Evolutionary conservation across 2,888 invertebrate species (phyloP).

Genomic region (Phortica magna): DNA sequence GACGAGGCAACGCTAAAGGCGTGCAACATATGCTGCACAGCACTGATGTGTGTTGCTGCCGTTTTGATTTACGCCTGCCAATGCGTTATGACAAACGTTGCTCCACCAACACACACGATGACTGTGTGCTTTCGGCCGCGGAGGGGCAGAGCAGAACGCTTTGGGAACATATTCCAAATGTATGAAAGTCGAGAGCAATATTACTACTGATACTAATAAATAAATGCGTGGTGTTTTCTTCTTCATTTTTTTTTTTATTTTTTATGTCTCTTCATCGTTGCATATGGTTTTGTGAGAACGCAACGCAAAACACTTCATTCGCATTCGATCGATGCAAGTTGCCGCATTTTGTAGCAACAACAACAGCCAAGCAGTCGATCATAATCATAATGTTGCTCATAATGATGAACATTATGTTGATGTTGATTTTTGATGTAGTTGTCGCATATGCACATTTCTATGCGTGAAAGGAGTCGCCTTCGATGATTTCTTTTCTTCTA

Average conservation of each 20-base stretch:
- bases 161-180: too few relatives aligned
- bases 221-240: too few relatives aligned
- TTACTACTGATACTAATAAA: too few relatives aligned
- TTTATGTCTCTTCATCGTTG: slow-evolving; percentile 33
- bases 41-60: not conserved
- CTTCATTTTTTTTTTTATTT: not conserved
- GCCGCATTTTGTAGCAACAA: slow-evolving; percentile 55
- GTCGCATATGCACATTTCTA: slow-evolving; percentile 46
- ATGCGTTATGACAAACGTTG: slow-evolving; percentile 14
- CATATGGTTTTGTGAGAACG: slow-evolving; percentile 47
- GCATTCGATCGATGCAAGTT: slow-evolving; percentile 65
- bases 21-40: slow-evolving; percentile 13
- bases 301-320: not conserved
- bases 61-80: slow-evolving; percentile 32
- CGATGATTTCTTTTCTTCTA: not conserved
- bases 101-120: not conserved
- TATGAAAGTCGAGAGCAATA: too few relatives aligned
- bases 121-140: too few relatives aligned
- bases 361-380: slow-evolving; percentile 6
- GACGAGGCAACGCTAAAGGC: not conserved
- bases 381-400: slow-evolving; percentile 37
- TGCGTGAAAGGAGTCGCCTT: slow-evolving; percentile 64
- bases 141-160: too few relatives aligned
- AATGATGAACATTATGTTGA: slow-evolving; percentile 28
- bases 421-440: slow-evolving; percentile 42